Base-by-base conservation (phyloP, 2,888 invertebrate genomes). In the Plusia festucae region DNA sequence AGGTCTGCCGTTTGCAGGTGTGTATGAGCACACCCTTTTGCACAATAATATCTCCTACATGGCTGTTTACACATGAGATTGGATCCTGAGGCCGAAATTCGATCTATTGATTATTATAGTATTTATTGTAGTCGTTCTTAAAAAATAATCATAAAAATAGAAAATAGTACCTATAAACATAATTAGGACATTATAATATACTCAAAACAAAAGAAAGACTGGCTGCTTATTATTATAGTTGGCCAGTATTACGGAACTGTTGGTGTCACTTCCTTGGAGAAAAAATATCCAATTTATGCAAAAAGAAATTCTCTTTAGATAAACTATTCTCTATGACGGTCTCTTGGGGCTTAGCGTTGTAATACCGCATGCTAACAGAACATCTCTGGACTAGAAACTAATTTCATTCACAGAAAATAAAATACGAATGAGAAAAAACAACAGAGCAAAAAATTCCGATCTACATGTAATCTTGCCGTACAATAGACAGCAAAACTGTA, bases 381-480 rank as follows among this genome's bases (percentile, higher is more conserved):
- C 6, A n/a, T n/a, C 40, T n/a, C 40, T 40, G n/a, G n/a, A 40
- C 40, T 40, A 40, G 40, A n/a, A 40, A 40, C 40, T 40, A 40
- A 40, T 40, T 40, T 40, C 40, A 40, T 40, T 40, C 7, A 5
- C n/a, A 40, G 40, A 40, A 0, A 40, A n/a, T 40, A n/a, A 40
- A 40, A 40, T 40, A 5, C n/a, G n/a, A 40, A 40, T 6, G n/a
- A 34, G 34, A 6, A 40, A 40, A 13, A 40, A 40, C n/a, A 15
- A 40, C 40, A 6, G 40, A 40, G 6, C 13, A n/a, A 40, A 30
- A 40, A 40, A 0, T 40, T 7, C 40, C 6, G n/a, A 3, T 34
- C 5, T 6, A 5, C 40, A 40, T n/a, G 4, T 40, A n/a, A 0
- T 40, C 40, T 34, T 34, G n/a, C 46, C 4, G 46, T 49, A 20